phyloP scores from a whole-genome alignment of 2,113 vertebrate genomes.

The Apteryx owenii region DNA sequence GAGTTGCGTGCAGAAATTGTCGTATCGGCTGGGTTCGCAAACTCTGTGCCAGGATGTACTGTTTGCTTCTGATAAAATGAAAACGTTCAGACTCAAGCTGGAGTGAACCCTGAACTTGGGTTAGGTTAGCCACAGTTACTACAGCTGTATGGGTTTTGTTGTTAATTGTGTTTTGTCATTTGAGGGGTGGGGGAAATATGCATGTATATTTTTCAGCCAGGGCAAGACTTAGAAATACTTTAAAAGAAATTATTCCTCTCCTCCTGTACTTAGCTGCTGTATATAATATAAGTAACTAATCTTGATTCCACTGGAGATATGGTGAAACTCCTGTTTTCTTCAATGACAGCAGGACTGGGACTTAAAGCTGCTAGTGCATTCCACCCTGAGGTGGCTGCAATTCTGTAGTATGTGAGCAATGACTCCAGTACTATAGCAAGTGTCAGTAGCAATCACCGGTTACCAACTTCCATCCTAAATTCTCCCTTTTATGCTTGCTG shows the following conservation, averaged over 20 bases:
- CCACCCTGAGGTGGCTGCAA: neutral
- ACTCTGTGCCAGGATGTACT: neutral
- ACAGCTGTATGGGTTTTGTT: neutral
- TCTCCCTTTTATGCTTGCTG: neutral
- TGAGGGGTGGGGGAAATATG: neutral
- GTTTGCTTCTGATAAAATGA: neutral
- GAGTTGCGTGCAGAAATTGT: neutral
- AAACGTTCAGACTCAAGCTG: neutral
- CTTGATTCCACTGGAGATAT: neutral
- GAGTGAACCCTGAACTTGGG: neutral
- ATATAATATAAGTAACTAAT: neutral
- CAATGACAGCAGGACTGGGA: neutral
- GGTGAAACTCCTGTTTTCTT: neutral
- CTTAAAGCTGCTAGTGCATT: neutral
- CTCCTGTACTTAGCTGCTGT: neutral
- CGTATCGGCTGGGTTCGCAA: neutral
- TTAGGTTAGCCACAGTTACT: neutral
- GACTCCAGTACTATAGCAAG: neutral
- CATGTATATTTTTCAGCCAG: neutral
- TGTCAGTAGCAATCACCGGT: neutral
- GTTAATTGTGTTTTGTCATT: neutral
- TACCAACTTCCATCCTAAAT: neutral
- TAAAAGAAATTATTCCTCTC: neutral
- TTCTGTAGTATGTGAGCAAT: neutral
- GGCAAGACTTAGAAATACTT: neutral